Base-by-base conservation (phyloP, 2,888 invertebrate species). In the Sarcophaga carnaria region DNA sequence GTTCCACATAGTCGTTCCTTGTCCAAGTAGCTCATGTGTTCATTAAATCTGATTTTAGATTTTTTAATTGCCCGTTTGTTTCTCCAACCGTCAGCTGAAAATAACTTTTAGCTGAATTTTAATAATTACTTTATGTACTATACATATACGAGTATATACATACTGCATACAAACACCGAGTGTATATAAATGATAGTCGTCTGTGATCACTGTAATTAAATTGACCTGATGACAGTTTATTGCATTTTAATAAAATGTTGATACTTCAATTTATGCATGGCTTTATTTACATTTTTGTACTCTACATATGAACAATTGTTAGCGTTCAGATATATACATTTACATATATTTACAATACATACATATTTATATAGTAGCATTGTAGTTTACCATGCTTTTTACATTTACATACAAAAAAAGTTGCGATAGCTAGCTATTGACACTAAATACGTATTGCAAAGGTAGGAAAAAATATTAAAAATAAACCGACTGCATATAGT, bases 191-290 rank as follows among this genome's bases (percentile, higher is more conserved):
- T 69, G 75, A 75, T 62, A 75, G 63, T 63, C 63, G 75, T 62
- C 63, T 70, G 69, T 70, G 75, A 81, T 81, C 75, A 69, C 81
- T 62, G 63, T 69, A 76, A 75, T 76, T 81, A 81, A 81, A 76
- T 81, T 76, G 81, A 75, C n/a, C 69, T 45, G 14, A 76, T 76
- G 54, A 63, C 22, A 54, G 63, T 63, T 62, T 62, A 75, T 67
- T 75, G 22, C 54, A 76, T 75, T 75, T 75, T 54, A 76, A 75
- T 76, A 70, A 75, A 75, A 74, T 81, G 81, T 76, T 75, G 75
- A 76, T 81, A 76, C 69, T 59, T 76, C 67, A 75, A 75, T 75
- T 69, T 75, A 62, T 75, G 22, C 37, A 69, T 49, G 2, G 3
- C 17, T 54, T 69, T 81, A 27, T 69, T 81, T 75, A 69, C 75